Percentiles rank a stretch among this genome's conserved stretches.
Conservation (phyloP, 1,140 invertebrate species). For the Doryteuthis pealeii region DNA sequence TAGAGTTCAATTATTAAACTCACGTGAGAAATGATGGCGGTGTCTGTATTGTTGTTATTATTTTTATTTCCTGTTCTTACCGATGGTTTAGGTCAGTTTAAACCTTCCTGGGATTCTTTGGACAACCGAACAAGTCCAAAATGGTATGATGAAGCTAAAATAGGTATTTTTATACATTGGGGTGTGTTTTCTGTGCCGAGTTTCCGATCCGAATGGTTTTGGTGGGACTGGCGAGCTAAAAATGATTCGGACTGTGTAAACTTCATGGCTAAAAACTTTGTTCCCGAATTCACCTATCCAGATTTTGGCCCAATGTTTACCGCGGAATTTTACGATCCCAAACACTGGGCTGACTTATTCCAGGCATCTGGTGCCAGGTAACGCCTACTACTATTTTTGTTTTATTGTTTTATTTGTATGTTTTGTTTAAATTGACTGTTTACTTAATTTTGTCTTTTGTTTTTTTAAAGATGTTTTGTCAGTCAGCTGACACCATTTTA, state of each 20-base stretch:
- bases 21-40: not conserved
- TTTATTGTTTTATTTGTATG: slow-evolving; percentile 7
- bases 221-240: slow-evolving; percentile 40
- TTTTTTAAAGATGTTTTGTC: too few relatives aligned
- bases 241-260: slow-evolving; percentile 22
- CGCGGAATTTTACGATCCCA: slow-evolving; percentile 35
- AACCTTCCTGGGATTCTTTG: slow-evolving; percentile 56
- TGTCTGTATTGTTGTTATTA: too few relatives aligned
- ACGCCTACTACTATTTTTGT: too few relatives aligned
- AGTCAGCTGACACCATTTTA: too few relatives aligned
- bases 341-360: slow-evolving; percentile 36
- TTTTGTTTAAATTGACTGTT: too few relatives aligned
- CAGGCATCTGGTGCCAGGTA: slow-evolving; percentile 39
- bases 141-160: slow-evolving; percentile 59
- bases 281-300: slow-evolving; percentile 39
- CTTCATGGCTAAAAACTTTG: slow-evolving; percentile 44
- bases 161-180: slow-evolving; percentile 58
- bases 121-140: slow-evolving; percentile 55
- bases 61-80: too few relatives aligned
- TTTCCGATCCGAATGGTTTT: slow-evolving; percentile 43
- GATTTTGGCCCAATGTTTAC: slow-evolving; percentile 42
- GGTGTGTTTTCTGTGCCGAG: slow-evolving; percentile 54
- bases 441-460: too few relatives aligned
- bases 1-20: too few relatives aligned
- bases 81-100: slow-evolving; percentile 16